Percentiles rank a stretch among this genome's conserved stretches.
These are phyloP conservation scores for Onthophagus sagittarius DNA, from an alignment of 2,888 invertebrate genomes.

Conservation along the genomic window DNA sequence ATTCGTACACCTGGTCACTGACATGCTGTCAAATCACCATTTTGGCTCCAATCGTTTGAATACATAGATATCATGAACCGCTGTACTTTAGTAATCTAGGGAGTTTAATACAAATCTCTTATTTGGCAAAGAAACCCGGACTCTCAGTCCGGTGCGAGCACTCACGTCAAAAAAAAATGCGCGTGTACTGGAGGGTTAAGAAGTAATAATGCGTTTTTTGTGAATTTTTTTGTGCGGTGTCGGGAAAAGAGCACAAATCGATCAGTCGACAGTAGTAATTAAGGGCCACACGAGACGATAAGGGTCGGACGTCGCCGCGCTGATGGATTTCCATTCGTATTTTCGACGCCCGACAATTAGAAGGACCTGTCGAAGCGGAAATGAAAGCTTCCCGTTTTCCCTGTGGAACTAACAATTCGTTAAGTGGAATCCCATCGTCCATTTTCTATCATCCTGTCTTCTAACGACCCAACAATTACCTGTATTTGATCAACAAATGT, in stretches of 20 bases:
- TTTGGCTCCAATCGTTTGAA: no score
- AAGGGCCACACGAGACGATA: not conserved
- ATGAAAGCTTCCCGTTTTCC: not conserved
- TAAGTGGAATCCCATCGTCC: not conserved
- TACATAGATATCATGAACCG: no score
- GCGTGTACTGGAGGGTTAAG: no score
- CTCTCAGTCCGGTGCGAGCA: no score
- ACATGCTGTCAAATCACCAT: no score
- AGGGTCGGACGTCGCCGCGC: not conserved
- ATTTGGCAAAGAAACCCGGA: no score
- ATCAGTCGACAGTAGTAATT: slow-evolving; percentile 2
- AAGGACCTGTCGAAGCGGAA: slow-evolving; percentile 8
- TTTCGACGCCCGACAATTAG: not conserved
- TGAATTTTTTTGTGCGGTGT: no score
- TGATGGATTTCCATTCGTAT: slow-evolving; percentile 5
- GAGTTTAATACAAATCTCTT: no score
- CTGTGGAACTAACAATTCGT: not conserved
- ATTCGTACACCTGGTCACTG: no score
- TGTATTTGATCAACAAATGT: not conserved
- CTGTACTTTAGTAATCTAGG: no score
- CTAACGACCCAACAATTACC: not conserved
- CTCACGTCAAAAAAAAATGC: no score
- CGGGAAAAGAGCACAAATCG: not conserved
- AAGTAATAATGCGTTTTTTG: no score
- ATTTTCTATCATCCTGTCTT: slow-evolving; percentile 3